A percentile compares a stretch with the other conserved stretches of the same genome.
phyloP scores from a whole-genome alignment of 2,113 vertebrate species.

The Malurus elegans region DNA sequence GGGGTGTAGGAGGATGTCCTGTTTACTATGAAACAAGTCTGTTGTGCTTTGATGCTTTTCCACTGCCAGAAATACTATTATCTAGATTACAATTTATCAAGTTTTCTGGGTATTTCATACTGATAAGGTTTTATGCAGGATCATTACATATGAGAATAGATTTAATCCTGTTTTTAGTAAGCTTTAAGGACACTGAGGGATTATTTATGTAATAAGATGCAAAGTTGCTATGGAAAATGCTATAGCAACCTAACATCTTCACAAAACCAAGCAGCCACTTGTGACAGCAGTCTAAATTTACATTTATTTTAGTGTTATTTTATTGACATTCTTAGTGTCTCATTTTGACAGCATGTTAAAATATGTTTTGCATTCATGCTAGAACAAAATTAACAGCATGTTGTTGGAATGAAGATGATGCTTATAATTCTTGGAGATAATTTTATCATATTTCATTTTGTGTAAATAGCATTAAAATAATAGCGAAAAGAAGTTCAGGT shows the following conservation, averaged over 20 bases:
- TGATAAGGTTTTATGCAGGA: slow-evolving; percentile 71
- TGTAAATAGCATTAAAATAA: slow-evolving; percentile 40
- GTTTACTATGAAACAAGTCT: not conserved
- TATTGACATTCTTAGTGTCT: slow-evolving; percentile 76
- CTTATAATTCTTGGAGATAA: slow-evolving; percentile 58
- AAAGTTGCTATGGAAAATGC: slow-evolving; percentile 82
- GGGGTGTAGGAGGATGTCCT: not conserved
- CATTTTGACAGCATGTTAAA: slow-evolving; percentile 80
- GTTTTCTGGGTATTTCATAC: slow-evolving; percentile 70
- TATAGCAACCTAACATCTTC: slow-evolving; percentile 81
- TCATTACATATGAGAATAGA: slow-evolving; percentile 75
- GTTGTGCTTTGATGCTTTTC: not conserved
- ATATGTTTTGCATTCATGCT: slow-evolving; percentile 71
- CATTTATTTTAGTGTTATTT: slow-evolving; percentile 82
- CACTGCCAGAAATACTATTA: slow-evolving; percentile 47
- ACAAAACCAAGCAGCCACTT: slow-evolving; percentile 78
- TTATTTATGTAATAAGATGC: slow-evolving; percentile 83
- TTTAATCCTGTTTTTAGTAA: slow-evolving; percentile 79
- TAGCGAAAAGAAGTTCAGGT: not conserved
- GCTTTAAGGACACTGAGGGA: slow-evolving; percentile 75
- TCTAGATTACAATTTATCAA: slow-evolving; percentile 69
- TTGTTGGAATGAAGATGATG: slow-evolving; percentile 65
- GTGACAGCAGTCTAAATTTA: slow-evolving; percentile 81
- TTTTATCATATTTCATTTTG: slow-evolving; percentile 45
- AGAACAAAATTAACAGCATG: slow-evolving; percentile 74